These are phyloP conservation scores for Drosophila pruinosa DNA, from an alignment of 1,140 invertebrate species.

Conservation along the genomic window DNA sequence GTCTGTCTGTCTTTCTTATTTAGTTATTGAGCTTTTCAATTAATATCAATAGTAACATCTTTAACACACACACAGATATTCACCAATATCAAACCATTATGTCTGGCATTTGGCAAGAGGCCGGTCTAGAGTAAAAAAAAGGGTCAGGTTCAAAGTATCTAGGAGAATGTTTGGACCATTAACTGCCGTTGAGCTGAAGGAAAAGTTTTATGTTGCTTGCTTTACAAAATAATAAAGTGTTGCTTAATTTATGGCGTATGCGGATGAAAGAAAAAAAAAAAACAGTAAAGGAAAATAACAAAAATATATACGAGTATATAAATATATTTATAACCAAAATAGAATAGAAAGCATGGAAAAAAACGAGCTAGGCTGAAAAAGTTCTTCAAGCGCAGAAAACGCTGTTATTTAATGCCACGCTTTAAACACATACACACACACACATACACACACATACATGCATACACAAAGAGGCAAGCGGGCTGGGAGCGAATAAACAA, in stretches of 20 bases:
- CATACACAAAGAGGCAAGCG: not conserved
- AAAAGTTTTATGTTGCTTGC: conserved; percentile 41
- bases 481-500: conserved; percentile 53
- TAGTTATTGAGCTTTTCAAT: conserved; percentile 3
- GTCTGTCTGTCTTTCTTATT: not conserved
- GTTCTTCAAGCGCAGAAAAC: conserved; percentile 57
- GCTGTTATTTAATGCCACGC: conserved; percentile 60
- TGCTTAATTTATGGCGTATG: conserved; percentile 64
- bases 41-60: not conserved
- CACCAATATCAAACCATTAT: conserved; percentile 29
- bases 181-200: conserved; percentile 23
- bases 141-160: conserved; percentile 33
- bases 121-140: conserved; percentile 25
- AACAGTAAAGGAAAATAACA: not conserved
- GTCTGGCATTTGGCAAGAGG: conserved; percentile 9
- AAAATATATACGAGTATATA: not conserved
- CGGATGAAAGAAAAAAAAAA: conserved; percentile 7
- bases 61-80: not conserved
- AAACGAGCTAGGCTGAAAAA: conserved; percentile 31
- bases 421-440: conserved; percentile 24
- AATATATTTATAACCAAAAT: conserved; percentile 11
- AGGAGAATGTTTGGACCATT: conserved; percentile 18
- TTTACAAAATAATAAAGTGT: conserved; percentile 75
- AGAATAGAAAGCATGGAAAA: conserved; percentile 6
- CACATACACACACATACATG: conserved; percentile 5